Percentiles rank a stretch among this genome's conserved stretches.
phyloP scores from a whole-genome alignment of 2,888 invertebrate genomes.

The Andrena minutula region DNA sequence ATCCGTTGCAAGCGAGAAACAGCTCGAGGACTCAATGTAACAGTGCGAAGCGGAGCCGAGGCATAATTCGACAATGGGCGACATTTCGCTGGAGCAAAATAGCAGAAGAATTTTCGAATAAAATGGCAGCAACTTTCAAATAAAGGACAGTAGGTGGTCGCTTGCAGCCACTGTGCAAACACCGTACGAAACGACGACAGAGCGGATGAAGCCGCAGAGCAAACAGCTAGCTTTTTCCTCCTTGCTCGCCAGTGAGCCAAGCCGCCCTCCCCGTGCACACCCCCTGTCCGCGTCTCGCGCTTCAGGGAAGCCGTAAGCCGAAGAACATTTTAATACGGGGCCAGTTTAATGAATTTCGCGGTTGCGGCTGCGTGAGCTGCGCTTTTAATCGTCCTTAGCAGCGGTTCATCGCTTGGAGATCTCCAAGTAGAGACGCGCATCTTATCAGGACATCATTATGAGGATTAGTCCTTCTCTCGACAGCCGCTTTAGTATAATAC shows the following conservation, averaged over 20 bases:
- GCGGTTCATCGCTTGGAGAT: background rate
- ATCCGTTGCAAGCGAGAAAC: too few species aligned
- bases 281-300: background rate
- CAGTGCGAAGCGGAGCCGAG: too few species aligned
- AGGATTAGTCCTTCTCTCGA: too few species aligned
- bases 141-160: constrained; percentile 2
- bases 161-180: constrained; percentile 41
- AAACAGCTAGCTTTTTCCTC: constrained; percentile 51
- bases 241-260: background rate
- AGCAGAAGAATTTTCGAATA: background rate
- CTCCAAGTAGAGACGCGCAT: background rate
- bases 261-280: constrained; percentile 3
- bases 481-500: too few species aligned
- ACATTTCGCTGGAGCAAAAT: background rate
- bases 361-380: constrained; percentile 3
- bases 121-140: constrained; percentile 15
- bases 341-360: constrained; percentile 51
- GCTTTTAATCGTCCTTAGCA: constrained; percentile 24
- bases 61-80: too few species aligned
- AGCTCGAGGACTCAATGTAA: too few species aligned
- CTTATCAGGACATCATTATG: background rate
- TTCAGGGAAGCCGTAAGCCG: constrained; percentile 28
- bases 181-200: constrained; percentile 16
- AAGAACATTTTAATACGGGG: constrained; percentile 38
- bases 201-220: constrained; percentile 46